Percentiles rank a stretch among this genome's conserved stretches.
Conservation (phyloP, 2,113 vertebrate genomes). For the Clarias gariepinus region DNA sequence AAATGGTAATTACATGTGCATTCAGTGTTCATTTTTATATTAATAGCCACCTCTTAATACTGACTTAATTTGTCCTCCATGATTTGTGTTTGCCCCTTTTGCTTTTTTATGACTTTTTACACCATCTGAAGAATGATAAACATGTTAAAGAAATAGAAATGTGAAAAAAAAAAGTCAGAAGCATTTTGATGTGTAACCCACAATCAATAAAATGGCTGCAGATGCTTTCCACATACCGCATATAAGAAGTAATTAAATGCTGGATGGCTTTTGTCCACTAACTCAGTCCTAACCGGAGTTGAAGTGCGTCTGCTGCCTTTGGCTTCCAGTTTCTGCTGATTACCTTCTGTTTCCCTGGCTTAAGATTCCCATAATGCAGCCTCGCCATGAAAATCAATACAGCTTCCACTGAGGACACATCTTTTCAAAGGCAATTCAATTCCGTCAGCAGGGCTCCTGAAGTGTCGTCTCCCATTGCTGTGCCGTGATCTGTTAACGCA, state of each 20-base stretch:
- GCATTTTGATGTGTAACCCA: neutral
- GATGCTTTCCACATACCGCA: neutral
- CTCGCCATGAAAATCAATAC: slow-evolving; percentile 76
- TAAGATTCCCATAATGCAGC: slow-evolving; percentile 74
- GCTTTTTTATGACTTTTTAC: neutral
- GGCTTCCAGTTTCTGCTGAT: slow-evolving; percentile 68
- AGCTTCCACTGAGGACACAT: slow-evolving; percentile 73
- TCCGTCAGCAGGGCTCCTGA: slow-evolving; percentile 67
- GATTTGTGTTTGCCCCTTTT: neutral
- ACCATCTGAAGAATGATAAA: neutral
- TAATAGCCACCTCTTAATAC: neutral
- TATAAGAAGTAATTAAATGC: slow-evolving; percentile 46
- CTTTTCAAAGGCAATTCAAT: slow-evolving; percentile 79
- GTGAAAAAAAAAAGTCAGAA: neutral
- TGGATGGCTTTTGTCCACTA: neutral
- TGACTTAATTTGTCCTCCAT: neutral
- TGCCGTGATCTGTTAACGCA: slow-evolving; percentile 74
- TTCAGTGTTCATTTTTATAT: neutral
- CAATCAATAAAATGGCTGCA: slow-evolving; percentile 5
- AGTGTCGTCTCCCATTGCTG: slow-evolving; percentile 73
- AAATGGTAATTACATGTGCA: neutral
- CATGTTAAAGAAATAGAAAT: too few species aligned
- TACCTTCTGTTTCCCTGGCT: slow-evolving; percentile 69
- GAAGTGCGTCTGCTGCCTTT: slow-evolving; percentile 68
- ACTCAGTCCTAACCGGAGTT: neutral